Conservation (phyloP, 2,797 vertebrate genomes). For the Helicolenus hilgendorfi region DNA sequence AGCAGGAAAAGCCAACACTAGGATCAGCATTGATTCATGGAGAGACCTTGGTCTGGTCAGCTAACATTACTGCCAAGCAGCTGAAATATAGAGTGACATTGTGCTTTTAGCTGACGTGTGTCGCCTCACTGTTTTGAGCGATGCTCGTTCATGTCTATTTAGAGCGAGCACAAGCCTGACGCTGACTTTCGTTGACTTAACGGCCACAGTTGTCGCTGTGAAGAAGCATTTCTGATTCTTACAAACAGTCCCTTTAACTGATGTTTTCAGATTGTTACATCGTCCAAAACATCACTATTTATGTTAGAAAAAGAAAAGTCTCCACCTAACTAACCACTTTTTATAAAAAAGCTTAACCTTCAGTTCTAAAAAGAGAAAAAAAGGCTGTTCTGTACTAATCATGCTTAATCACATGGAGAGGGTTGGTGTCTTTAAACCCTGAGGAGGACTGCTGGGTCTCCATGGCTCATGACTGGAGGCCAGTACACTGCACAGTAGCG, state of each 20-base stretch:
- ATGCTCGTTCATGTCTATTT: too few relatives aligned
- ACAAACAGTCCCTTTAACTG: background rate
- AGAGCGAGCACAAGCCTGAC: too few relatives aligned
- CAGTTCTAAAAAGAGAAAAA: background rate
- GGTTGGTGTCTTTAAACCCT: background rate
- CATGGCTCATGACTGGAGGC: background rate
- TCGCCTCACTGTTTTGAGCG: too few relatives aligned
- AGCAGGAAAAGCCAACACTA: too few relatives aligned
- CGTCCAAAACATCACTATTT: background rate
- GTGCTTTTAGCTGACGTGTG: too few relatives aligned
- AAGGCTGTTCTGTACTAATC: background rate
- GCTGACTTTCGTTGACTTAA: too few relatives aligned
- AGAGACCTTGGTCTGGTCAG: too few relatives aligned
- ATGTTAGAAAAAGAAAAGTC: background rate
- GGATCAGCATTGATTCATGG: too few relatives aligned
- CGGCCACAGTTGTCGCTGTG: too few relatives aligned
- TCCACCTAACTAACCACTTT: background rate
- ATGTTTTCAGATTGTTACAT: background rate
- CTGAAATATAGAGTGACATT: too few relatives aligned
- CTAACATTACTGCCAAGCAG: too few relatives aligned
- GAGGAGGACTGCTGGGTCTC: background rate
- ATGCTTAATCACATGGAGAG: conserved; percentile 14
- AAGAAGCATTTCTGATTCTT: too few relatives aligned
- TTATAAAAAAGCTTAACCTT: background rate
- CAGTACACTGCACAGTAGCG: conserved; percentile 20